Evolutionary conservation across 2,113 vertebrate genomes (phyloP), one percentile per base, ranked within the genome.

Genomic region (Vanacampus margaritifer): DNA sequence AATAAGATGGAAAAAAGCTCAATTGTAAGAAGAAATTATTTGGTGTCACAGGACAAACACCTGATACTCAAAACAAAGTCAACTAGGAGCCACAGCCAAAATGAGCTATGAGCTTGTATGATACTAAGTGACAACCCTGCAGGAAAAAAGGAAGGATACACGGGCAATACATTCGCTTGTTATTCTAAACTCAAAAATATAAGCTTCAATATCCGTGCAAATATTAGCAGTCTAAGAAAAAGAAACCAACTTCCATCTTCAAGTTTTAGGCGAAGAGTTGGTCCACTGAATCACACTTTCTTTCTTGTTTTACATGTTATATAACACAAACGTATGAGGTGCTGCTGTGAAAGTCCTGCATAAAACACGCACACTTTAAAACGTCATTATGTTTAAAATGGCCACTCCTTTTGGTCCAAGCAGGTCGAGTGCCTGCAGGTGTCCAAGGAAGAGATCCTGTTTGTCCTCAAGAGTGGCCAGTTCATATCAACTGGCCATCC

Each of bases 261-360:
- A 88, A 84, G 84, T 86, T 78, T 82, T 58, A 77, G 67, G 74
- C 77, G 75, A 81, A 79, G 74, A 14, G 63, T 54, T 84, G 82
- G 79, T 85, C 79, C 80, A 79, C 76, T 67, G 64, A 53, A 73
- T 73, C 60, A 0, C 36, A 65, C 62, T 36, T 59, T 45, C 57
- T 65, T 53, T n/a, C 41, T 65, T 73, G 53, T 75, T 43, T 53
- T 72, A 74, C 54, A 79, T 57, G 69, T 78, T 65, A 65, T 61
- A 67, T 74, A 79, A 78, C 64, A 73, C 37, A 36, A 63, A 65
- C 56, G 17, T 32, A 37, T 63, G 36, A 72, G 51, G 50, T 68
- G 70, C 53, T 6, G 19, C 74, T 58, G 62, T 69, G 5, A 1
- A 43, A 8, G 59, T 75, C 69, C 82, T 71, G 50, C 68, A 60